Evolutionary conservation across 2,113 vertebrate species (phyloP), one percentile per base, ranked within the genome.

Genomic region (Erinaceus europaeus): DNA sequence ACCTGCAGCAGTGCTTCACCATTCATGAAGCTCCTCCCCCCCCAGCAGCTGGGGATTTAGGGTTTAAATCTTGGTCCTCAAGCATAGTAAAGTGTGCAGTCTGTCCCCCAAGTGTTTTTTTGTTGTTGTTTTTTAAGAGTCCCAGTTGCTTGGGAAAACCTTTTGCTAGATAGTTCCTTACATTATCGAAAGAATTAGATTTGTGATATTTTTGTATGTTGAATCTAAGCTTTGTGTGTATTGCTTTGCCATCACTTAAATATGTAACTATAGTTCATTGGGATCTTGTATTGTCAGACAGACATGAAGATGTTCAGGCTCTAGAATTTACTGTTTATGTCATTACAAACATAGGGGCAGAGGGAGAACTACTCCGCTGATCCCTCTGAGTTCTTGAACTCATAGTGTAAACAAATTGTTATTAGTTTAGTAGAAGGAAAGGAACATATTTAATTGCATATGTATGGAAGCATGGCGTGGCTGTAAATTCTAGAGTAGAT

Each of bases 51-150:
- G n/a, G n/a, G n/a, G n/a, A n/a, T n/a, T n/a, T n/a, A n/a, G n/a
- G n/a, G n/a, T n/a, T n/a, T n/a, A n/a, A n/a, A n/a, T n/a, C n/a
- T n/a, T n/a, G n/a, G n/a, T n/a, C n/a, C n/a, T n/a, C n/a, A n/a
- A n/a, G n/a, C n/a, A n/a, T n/a, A n/a, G n/a, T n/a, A n/a, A n/a
- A n/a, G 48, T 53, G 57, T 53, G 50, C 34, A 17, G 15, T 62
- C 55, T 89, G 85, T 52, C 25, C 59, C 77, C 40, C 10, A 59
- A 40, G 18, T 23, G 46, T 83, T 74, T 25, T 81, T 69, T 36
- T 83, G 80, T 72, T 83, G 87, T 88, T 67, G 3, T 64, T 55
- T 71, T 80, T 90, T 74, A 48, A 34, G 84, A 84, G 87, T 8
- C 11, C 69, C 10, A 65, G 34, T 20, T 25, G 23, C 13, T 61